Evolutionary conservation across 1,140 invertebrate genomes (phyloP), one percentile per base, ranked within the genome.

Genomic region (Cyclina sinensis): DNA sequence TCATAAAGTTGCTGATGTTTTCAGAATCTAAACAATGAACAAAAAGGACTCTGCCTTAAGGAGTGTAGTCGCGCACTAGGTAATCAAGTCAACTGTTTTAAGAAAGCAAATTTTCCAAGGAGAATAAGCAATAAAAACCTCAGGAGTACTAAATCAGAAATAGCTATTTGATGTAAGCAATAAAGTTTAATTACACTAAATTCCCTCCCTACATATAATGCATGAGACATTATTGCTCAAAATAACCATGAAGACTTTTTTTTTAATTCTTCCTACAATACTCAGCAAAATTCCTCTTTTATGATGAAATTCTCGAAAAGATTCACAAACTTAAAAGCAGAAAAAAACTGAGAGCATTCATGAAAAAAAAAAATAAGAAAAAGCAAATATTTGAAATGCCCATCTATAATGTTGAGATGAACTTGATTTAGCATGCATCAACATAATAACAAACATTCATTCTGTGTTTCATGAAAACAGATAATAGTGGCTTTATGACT

Each of bases 331-430:
- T 57, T 11, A 4, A 57, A 7, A 9, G 16, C 5, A 54, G 21
- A 54, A 43, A 43, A 43, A 43, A 4, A 4, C 43, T 43, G 43
- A 43, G 14, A 43, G n/a, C n/a, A n/a, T n/a, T n/a, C n/a, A n/a
- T n/a, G n/a, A n/a, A n/a, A n/a, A n/a, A n/a, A n/a, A n/a, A n/a
- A n/a, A n/a, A 14, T 43, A 43, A 43, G 14, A 43, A 43, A 43
- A 43, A 43, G 9, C n/a, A 62, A 24, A 62, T 62, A 27, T 62
- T 62, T 62, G 57, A 62, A 62, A 62, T 24, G 57, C 57, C 57
- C 57, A 62, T 62, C 57, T n/a, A 62, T 62, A 27, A 62, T 27
- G 57, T 27, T 24, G 57, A 62, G 57, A 62, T 62, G 57, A 62
- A 62, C 24, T 62, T 27, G 57, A 62, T 62, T 62, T 62, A 62